phyloP scores from a whole-genome alignment of 1,140 invertebrate genomes.

The Dufourea novaeangliae region DNA sequence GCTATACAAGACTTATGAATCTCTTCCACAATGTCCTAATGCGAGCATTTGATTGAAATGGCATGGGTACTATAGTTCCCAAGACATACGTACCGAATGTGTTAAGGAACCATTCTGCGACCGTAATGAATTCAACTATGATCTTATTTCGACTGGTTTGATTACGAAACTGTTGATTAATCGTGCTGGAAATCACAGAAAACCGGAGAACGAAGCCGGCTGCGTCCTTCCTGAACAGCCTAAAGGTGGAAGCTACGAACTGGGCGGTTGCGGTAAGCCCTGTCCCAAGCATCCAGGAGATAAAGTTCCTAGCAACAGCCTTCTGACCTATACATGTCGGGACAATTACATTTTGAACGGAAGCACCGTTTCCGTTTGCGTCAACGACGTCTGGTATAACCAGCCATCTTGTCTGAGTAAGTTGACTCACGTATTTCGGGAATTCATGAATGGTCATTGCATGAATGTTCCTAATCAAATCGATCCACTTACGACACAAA shows the following conservation, averaged over 20 bases:
- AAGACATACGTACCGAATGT: no score
- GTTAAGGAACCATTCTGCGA: neutral
- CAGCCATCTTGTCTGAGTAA: constrained; percentile 63
- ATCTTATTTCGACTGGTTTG: constrained; percentile 14
- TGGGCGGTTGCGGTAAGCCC: constrained; percentile 54
- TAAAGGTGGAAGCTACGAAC: constrained; percentile 59
- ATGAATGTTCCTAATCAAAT: no score
- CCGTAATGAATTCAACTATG: constrained; percentile 20
- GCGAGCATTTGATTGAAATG: no score
- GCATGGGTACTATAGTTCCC: no score
- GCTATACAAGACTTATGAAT: no score
- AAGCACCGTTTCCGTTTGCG: constrained; percentile 60
- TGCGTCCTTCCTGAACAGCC: constrained; percentile 64
- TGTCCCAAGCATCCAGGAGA: constrained; percentile 57
- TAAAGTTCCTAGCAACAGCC: constrained; percentile 59
- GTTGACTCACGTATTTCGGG: constrained; percentile 22
- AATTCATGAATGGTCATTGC: neutral
- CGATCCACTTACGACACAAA: no score
- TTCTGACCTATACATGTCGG: constrained; percentile 65
- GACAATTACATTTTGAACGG: constrained; percentile 62
- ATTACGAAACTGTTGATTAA: constrained; percentile 29
- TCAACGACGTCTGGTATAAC: constrained; percentile 55
- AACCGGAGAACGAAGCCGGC: constrained; percentile 31
- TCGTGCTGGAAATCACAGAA: constrained; percentile 16
- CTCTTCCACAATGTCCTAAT: no score